Percentiles rank a stretch among this genome's conserved stretches.
Conservation (phyloP, 2,888 invertebrate species). For the Tenthredo amoena region DNA sequence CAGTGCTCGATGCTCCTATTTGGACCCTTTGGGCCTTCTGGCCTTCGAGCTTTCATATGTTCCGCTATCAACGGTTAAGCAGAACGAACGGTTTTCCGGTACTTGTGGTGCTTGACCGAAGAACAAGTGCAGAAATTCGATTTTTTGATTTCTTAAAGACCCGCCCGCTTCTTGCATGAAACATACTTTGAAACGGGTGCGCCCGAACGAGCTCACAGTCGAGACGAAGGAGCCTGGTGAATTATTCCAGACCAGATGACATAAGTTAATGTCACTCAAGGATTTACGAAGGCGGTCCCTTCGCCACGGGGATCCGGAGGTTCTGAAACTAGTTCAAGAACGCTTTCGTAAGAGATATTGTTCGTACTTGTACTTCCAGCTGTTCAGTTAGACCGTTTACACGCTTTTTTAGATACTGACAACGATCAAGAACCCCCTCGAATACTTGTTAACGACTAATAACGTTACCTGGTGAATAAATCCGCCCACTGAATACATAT, state of each 20-base stretch:
- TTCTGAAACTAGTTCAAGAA: slow-evolving; percentile 51
- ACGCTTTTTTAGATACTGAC: slow-evolving; percentile 31
- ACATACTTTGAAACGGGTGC: background rate
- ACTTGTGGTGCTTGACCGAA: background rate
- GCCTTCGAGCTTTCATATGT: background rate
- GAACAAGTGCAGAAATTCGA: background rate
- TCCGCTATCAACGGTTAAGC: slow-evolving; percentile 26
- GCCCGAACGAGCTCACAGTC: slow-evolving; percentile 1
- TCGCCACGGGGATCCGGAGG: slow-evolving; percentile 45
- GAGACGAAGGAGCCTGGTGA: slow-evolving; percentile 22
- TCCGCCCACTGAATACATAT: background rate
- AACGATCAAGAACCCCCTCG: slow-evolving; percentile 9
- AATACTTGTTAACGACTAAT: slow-evolving; percentile 22
- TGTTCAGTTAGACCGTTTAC: slow-evolving; percentile 39
- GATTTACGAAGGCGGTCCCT: slow-evolving; percentile 44
- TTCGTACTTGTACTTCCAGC: slow-evolving; percentile 50
- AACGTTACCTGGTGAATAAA: slow-evolving; percentile 21
- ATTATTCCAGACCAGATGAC: slow-evolving; percentile 45
- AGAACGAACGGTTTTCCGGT: background rate
- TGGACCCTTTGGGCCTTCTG: slow-evolving; percentile 36
- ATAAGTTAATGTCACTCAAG: slow-evolving; percentile 44
- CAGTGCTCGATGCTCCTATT: slow-evolving; percentile 50
- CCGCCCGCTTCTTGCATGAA: background rate
- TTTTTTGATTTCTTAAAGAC: background rate
- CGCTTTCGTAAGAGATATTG: slow-evolving; percentile 46